Evolutionary conservation across 2,797 vertebrate genomes (phyloP).

Genomic region (Arnoldichthys spilopterus): DNA sequence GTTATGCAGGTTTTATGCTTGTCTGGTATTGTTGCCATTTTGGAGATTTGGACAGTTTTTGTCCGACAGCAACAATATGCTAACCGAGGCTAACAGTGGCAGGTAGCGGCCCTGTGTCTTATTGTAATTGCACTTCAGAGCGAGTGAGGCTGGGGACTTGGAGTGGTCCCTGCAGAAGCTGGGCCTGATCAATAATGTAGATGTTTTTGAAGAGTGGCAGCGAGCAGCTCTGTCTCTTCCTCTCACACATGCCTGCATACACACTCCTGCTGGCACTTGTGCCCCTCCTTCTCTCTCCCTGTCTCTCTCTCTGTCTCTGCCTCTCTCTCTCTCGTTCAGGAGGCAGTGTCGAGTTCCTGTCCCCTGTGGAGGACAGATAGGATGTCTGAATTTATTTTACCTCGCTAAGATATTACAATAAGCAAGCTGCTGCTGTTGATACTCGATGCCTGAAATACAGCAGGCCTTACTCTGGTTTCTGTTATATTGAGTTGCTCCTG

Average conservation of each 20-base stretch:
- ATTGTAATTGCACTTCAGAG: background rate
- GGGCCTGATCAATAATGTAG: constrained; percentile 80
- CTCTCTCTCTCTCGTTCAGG: background rate
- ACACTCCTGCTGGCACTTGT: background rate
- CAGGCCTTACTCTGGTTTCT: constrained; percentile 62
- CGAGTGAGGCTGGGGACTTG: constrained; percentile 47
- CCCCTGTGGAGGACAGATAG: constrained; percentile 69
- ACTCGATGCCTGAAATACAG: constrained; percentile 75
- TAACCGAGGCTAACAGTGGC: too few species aligned
- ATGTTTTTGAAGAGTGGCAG: constrained; percentile 75
- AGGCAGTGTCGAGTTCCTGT: constrained; percentile 74
- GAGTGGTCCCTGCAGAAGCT: constrained; percentile 62
- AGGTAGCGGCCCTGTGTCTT: background rate
- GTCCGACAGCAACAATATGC: too few species aligned
- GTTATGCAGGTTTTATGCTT: too few species aligned
- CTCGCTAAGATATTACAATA: constrained; percentile 76
- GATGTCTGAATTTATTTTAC: constrained; percentile 78
- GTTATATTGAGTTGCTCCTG: constrained; percentile 65
- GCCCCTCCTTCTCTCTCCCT: constrained; percentile 8
- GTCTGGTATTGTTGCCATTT: too few species aligned
- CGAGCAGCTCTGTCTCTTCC: constrained; percentile 59
- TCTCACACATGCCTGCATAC: constrained; percentile 57
- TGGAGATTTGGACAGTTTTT: too few species aligned
- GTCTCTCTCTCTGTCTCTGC: background rate
- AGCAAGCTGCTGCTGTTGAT: constrained; percentile 65